These are phyloP conservation scores for Odontomyia ornata DNA, from an alignment of 2,888 invertebrate genomes.

Conservation along the genomic window DNA sequence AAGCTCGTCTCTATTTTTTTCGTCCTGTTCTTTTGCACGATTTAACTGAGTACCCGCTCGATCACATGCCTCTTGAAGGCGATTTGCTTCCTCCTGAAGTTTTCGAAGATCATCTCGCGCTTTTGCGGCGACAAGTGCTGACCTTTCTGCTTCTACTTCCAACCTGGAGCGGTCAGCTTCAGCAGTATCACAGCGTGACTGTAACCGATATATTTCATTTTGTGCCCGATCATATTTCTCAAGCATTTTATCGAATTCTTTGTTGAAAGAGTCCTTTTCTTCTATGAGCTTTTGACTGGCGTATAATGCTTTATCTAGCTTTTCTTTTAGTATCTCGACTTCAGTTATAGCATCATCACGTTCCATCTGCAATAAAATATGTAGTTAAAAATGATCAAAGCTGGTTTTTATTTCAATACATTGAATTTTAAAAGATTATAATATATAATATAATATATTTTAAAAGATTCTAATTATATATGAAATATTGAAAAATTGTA, in stretches of 20 bases:
- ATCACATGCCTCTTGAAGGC: slow-evolving; percentile 89
- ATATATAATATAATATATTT: no score
- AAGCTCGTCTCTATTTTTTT: slow-evolving; percentile 88
- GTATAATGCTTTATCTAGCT: slow-evolving; percentile 86
- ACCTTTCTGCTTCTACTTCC: slow-evolving; percentile 86
- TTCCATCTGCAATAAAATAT: slow-evolving; percentile 71
- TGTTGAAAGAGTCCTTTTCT: slow-evolving; percentile 87
- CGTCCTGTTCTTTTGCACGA: slow-evolving; percentile 88
- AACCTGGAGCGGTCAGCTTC: slow-evolving; percentile 88
- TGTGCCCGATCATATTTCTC: slow-evolving; percentile 94
- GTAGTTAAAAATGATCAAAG: no score
- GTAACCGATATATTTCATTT: slow-evolving; percentile 87
- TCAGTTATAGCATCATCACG: slow-evolving; percentile 86
- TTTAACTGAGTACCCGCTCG: slow-evolving; percentile 84
- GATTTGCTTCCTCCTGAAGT: slow-evolving; percentile 84
- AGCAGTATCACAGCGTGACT: slow-evolving; percentile 86
- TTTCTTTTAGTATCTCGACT: slow-evolving; percentile 87
- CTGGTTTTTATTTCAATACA: no score
- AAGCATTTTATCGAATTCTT: slow-evolving; percentile 90
- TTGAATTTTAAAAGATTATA: no score
- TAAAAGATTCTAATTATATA: no score
- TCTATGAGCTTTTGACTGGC: slow-evolving; percentile 84
- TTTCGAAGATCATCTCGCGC: slow-evolving; percentile 86
- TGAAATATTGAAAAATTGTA: no score
- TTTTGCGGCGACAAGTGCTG: slow-evolving; percentile 80